Base-by-base conservation (phyloP, 1,140 invertebrate species). In the Leguminivora glycinivorella region DNA sequence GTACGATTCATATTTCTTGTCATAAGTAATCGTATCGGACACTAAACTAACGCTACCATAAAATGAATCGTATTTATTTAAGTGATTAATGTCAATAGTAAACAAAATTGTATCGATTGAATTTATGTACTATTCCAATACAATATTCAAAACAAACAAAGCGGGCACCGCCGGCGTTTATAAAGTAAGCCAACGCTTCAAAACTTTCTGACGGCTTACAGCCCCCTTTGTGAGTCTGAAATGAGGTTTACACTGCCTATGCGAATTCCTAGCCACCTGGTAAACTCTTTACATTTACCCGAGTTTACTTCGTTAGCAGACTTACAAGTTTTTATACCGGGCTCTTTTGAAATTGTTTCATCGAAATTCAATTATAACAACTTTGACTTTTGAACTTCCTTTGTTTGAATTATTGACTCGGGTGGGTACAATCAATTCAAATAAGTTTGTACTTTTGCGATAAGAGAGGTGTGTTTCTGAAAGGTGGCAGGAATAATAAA, bases 171-270 rank as follows among this genome's bases (percentile, higher is more conserved):
- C 26, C 34, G 14, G 29, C 58, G 67, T 69, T 67, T 70, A 47
- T 34, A 52, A 25, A 58, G 58, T 63, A 73, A 68, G 66, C 72
- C 43, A 43, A 58, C 52, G 58, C 52, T 58, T 26, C 66, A 24
- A 68, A 71, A 75, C 43, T 70, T 73, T 72, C 56, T 71, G 29
- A 73, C 66, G 67, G 71, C 67, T 75, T 71, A 68, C 26, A 68
- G 52, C 71, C 70, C 25, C 58, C 58, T 71, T 73, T 71, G 67
- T 70, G 69, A 71, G 52, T 19, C 60, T 71, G 68, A 75, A 72
- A 75, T 72, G 71, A 71, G 67, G 69, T 66, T 73, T 70, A 63
- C 71, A 38, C 47, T 47, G 68, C 52, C 66, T 70, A 70, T 69
- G 17, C 40, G 56, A 72, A 72, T 56, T 74, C 69, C 26, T 63